phyloP scores from a whole-genome alignment of 2,888 invertebrate genomes.

The Drosophila neutralis region DNA sequence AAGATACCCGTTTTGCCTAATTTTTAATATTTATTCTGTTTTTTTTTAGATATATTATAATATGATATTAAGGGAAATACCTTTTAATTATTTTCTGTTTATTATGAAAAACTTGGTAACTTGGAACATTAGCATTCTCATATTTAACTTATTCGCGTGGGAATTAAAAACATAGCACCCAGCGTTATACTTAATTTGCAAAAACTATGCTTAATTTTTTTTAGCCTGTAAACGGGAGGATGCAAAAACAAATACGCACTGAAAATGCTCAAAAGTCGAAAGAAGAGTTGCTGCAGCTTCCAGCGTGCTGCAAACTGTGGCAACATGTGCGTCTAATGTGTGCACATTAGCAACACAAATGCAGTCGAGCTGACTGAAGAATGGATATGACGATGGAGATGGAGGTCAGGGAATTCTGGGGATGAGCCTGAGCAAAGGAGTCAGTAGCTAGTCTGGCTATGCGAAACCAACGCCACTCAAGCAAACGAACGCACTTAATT shows the following conservation, averaged over 20 bases:
- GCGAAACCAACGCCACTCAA: constrained; percentile 71
- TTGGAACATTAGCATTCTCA: neutral
- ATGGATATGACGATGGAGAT: constrained; percentile 17
- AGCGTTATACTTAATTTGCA: constrained; percentile 44
- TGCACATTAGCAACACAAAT: constrained; percentile 79
- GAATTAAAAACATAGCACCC: constrained; percentile 51
- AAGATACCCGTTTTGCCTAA: neutral
- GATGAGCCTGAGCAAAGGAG: constrained; percentile 31
- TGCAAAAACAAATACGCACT: constrained; percentile 30
- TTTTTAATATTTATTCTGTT: neutral
- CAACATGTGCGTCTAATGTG: constrained; percentile 79
- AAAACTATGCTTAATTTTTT: constrained; percentile 34
- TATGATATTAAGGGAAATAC: neutral
- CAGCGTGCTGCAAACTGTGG: constrained; percentile 43
- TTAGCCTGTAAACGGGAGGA: neutral
- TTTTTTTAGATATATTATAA: neutral
- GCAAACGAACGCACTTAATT: constrained; percentile 83
- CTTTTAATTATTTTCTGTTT: neutral
- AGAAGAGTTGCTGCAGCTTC: constrained; percentile 32
- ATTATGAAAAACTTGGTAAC: constrained; percentile 15
- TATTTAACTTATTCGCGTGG: constrained; percentile 52
- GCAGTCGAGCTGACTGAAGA: constrained; percentile 61
- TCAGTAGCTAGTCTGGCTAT: constrained; percentile 46
- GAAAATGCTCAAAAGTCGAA: constrained; percentile 22
- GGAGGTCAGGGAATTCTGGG: neutral